Evolutionary conservation across 2,888 invertebrate genomes (phyloP).

Genomic region (Plagodis pulveraria): DNA sequence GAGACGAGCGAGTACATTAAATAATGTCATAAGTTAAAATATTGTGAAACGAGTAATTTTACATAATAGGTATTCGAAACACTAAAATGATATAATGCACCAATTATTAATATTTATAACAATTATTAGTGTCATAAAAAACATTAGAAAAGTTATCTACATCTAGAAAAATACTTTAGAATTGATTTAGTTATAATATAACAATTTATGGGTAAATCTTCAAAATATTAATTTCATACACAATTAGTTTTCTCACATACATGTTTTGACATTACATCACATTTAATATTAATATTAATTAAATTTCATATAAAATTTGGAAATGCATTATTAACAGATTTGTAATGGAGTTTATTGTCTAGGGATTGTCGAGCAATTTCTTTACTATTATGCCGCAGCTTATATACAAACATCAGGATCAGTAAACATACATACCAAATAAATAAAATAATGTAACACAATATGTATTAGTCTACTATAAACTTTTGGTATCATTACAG

Average conservation of each 20-base stretch:
- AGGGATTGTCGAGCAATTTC: slow-evolving; percentile 19
- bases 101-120: slow-evolving; percentile 14
- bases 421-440: too few species aligned
- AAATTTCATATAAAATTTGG: slow-evolving; percentile 50
- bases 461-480: too few species aligned
- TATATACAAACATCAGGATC: not conserved
- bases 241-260: slow-evolving; percentile 4
- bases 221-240: slow-evolving; percentile 31
- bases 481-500: too few species aligned
- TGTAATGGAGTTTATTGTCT: slow-evolving; percentile 36
- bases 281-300: slow-evolving; percentile 14
- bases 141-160: slow-evolving; percentile 25
- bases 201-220: slow-evolving; percentile 33
- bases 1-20: slow-evolving; percentile 1
- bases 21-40: slow-evolving; percentile 1
- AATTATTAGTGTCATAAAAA: slow-evolving; percentile 24
- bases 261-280: slow-evolving; percentile 5
- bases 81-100: slow-evolving; percentile 15
- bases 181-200: slow-evolving; percentile 27
- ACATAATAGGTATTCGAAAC: slow-evolving; percentile 9
- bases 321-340: slow-evolving; percentile 48
- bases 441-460: too few species aligned
- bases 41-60: slow-evolving; percentile 4
- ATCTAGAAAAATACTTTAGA: slow-evolving; percentile 35
- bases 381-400: slow-evolving; percentile 12